Percentiles rank a stretch among this genome's conserved stretches.
These are phyloP conservation scores for Cephalopholis sonnerati DNA, from an alignment of 2,113 vertebrate genomes.

Conservation along the genomic window DNA sequence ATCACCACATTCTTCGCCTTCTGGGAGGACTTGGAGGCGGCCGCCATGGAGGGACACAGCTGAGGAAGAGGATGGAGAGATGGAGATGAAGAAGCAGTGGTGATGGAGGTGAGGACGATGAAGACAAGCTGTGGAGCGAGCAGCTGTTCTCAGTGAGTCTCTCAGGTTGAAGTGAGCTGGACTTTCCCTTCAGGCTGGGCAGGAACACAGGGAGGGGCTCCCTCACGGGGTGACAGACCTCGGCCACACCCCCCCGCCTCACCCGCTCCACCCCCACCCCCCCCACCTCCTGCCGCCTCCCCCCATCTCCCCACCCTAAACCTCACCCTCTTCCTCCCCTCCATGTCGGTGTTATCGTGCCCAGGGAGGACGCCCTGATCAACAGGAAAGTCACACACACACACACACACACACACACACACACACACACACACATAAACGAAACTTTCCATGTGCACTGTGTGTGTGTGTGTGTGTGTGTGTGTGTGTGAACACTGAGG, in stretches of 20 bases:
- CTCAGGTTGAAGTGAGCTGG: constrained; percentile 62
- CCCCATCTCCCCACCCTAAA: neutral
- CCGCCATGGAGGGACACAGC: constrained; percentile 55
- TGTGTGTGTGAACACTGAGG: constrained; percentile 32
- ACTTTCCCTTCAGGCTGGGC: constrained; percentile 56
- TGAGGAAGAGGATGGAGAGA: neutral
- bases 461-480: constrained; percentile 30
- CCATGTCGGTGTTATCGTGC: neutral
- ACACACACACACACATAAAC: neutral
- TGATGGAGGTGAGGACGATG: neutral
- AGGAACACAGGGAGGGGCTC: constrained; percentile 42
- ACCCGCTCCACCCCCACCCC: neutral
- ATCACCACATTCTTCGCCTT: constrained; percentile 56
- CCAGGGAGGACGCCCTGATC: constrained; percentile 14
- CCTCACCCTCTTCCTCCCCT: constrained; percentile 28
- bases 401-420: constrained; percentile 14
- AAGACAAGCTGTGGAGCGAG: constrained; percentile 30
- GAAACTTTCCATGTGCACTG: constrained; percentile 5
- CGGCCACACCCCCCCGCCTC: constrained; percentile 20
- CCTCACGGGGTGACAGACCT: constrained; percentile 3
- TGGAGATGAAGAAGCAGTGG: neutral
- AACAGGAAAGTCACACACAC: constrained; percentile 44
- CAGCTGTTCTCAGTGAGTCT: constrained; percentile 30
- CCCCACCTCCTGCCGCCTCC: neutral
- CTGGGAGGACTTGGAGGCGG: constrained; percentile 64